phyloP scores from a whole-genome alignment of 1,140 invertebrate species.

The Bicyclus anynana region DNA sequence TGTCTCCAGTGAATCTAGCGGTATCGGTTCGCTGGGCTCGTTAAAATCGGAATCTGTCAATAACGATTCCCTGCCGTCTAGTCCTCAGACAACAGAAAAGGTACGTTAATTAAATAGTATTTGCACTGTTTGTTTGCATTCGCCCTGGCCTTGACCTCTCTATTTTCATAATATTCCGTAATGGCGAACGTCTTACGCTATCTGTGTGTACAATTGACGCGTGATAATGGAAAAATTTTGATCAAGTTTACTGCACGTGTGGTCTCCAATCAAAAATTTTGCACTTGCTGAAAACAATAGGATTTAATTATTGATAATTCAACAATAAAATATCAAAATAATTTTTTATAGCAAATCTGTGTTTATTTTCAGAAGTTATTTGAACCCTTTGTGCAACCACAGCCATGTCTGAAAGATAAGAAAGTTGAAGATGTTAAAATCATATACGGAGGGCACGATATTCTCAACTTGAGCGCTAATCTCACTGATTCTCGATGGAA shows the following conservation, averaged over 20 bases:
- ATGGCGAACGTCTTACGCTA: slow-evolving; percentile 71
- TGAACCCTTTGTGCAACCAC: slow-evolving; percentile 61
- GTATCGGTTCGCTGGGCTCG: slow-evolving; percentile 73
- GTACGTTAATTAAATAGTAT: slow-evolving; percentile 51
- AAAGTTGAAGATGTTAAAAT: slow-evolving; percentile 61
- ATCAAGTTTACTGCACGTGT: neutral
- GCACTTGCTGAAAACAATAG: neutral
- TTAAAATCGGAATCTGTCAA: slow-evolving; percentile 74
- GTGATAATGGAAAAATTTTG: slow-evolving; percentile 59
- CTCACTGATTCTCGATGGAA: slow-evolving; percentile 66
- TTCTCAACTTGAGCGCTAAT: slow-evolving; percentile 70
- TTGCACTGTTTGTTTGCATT: slow-evolving; percentile 66
- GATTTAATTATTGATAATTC: no score
- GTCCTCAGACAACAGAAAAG: slow-evolving; percentile 75
- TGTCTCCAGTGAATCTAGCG: slow-evolving; percentile 74
- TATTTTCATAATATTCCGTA: slow-evolving; percentile 77
- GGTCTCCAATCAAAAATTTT: neutral
- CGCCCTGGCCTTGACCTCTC: slow-evolving; percentile 75
- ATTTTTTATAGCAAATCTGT: no score
- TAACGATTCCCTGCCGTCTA: slow-evolving; percentile 71
- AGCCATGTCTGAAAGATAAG: slow-evolving; percentile 60
- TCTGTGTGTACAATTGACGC: slow-evolving; percentile 61
- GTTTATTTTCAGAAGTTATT: slow-evolving; percentile 63
- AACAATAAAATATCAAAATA: no score
- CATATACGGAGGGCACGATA: slow-evolving; percentile 61